These are phyloP conservation scores for Parazoanthus swiftii DNA, from an alignment of 92 coral and sea anemone species.

Conservation along the genomic window DNA sequence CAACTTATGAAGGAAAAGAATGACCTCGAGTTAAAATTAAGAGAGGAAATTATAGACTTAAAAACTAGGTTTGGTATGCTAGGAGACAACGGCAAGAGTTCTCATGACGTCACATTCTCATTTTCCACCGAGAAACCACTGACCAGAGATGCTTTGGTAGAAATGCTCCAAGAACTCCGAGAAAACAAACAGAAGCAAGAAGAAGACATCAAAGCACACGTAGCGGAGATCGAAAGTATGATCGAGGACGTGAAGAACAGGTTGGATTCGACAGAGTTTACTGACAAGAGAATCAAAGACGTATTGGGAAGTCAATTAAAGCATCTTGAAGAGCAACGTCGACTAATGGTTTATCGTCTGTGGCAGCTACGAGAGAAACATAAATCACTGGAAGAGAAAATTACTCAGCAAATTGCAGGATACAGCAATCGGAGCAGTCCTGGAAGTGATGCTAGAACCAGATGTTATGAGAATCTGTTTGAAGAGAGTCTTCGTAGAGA, in stretches of 20 bases:
- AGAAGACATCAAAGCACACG: constrained; percentile 75
- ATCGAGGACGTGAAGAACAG: constrained; percentile 73
- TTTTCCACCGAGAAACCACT: constrained; percentile 60
- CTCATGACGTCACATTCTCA: constrained; percentile 48
- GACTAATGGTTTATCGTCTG: constrained; percentile 68
- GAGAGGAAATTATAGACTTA: constrained; percentile 79
- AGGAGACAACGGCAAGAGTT: constrained; percentile 54
- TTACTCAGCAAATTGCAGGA: constrained; percentile 64
- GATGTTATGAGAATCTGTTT: constrained; percentile 65
- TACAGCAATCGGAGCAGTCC: constrained; percentile 58
- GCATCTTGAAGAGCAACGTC: constrained; percentile 76
- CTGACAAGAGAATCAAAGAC: constrained; percentile 70
- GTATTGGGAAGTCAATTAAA: constrained; percentile 68
- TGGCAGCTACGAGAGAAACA: constrained; percentile 85
- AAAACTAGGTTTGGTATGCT: constrained; percentile 69
- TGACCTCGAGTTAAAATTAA: constrained; percentile 69
- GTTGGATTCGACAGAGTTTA: constrained; percentile 76
- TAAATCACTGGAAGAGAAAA: constrained; percentile 65
- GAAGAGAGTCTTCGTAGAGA: constrained; percentile 85
- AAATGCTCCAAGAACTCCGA: constrained; percentile 70
- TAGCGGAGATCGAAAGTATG: constrained; percentile 77
- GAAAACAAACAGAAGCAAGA: constrained; percentile 73
- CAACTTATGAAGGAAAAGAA: constrained; percentile 83
- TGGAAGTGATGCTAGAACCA: constrained; percentile 49
- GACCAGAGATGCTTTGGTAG: constrained; percentile 60